These are phyloP conservation scores for Cyanoramphus novaezelandiae DNA, from an alignment of 2,113 vertebrate genomes.

Conservation along the genomic window DNA sequence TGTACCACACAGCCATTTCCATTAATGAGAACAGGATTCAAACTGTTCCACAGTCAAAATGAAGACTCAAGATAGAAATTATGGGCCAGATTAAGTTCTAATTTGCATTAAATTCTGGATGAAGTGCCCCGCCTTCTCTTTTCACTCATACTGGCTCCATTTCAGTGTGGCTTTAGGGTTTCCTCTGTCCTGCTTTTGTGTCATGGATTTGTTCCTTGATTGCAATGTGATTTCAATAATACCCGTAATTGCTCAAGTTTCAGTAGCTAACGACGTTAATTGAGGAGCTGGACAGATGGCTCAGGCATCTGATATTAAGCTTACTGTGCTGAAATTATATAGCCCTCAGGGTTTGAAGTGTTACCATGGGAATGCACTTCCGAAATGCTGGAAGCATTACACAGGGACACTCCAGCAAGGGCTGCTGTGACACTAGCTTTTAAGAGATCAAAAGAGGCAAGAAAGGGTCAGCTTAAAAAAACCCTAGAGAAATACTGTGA, in stretches of 20 bases:
- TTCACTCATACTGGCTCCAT: background rate
- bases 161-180: conserved; percentile 28
- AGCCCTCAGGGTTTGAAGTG: conserved; percentile 23
- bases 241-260: conserved; percentile 37
- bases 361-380: conserved; percentile 50
- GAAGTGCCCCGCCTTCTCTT: background rate
- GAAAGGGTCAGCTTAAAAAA: background rate
- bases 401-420: background rate
- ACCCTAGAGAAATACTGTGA: background rate
- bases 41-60: conserved; percentile 21
- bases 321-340: conserved; percentile 19
- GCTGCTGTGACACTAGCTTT: background rate
- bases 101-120: conserved; percentile 46
- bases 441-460: background rate
- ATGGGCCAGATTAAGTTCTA: background rate
- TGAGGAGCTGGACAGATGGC: conserved; percentile 60
- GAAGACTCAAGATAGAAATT: background rate
- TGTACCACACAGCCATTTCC: background rate
- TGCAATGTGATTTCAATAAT: conserved; percentile 11
- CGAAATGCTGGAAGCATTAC: background rate
- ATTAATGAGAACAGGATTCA: conserved; percentile 1
- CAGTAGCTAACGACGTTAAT: conserved; percentile 20
- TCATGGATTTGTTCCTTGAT: conserved; percentile 26
- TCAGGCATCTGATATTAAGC: conserved; percentile 34
- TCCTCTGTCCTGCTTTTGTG: conserved; percentile 31